Percentiles rank a stretch among this genome's conserved stretches.
Evolutionary conservation across 1,140 invertebrate species (phyloP).

Genomic region (Magallana ariakensis): DNA sequence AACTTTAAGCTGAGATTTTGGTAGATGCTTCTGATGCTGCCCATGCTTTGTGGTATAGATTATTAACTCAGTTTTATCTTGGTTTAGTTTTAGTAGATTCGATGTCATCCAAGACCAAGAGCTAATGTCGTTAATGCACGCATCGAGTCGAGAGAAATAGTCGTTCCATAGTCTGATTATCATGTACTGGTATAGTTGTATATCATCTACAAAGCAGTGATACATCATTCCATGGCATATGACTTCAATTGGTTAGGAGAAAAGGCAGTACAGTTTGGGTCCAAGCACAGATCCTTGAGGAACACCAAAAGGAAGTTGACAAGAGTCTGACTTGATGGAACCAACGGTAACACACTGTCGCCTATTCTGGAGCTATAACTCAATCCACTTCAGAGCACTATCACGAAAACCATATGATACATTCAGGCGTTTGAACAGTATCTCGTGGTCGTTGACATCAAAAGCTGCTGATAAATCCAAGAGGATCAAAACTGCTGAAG

Average conservation of each 20-base stretch:
- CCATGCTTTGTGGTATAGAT: too few relatives aligned
- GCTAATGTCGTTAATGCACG: neutral
- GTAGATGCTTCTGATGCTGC: too few relatives aligned
- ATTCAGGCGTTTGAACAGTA: neutral
- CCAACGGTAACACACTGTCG: neutral
- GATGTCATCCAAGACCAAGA: neutral
- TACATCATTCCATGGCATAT: neutral
- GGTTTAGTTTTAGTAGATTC: too few relatives aligned
- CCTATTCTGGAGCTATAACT: neutral
- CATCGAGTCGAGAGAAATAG: neutral
- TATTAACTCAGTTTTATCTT: too few relatives aligned
- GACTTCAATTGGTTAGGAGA: too few relatives aligned
- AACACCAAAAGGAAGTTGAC: neutral
- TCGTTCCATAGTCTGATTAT: neutral
- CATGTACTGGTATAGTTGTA: neutral
- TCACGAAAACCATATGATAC: neutral
- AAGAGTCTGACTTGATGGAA: neutral
- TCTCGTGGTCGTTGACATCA: neutral
- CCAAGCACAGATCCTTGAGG: neutral
- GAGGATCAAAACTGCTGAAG: neutral
- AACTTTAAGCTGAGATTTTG: neutral
- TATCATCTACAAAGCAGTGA: neutral
- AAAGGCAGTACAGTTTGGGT: neutral
- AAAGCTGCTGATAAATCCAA: neutral
- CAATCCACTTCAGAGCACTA: neutral